Base-by-base conservation (phyloP, 1,140 invertebrate species). In the Agraylea sexmaculata region DNA sequence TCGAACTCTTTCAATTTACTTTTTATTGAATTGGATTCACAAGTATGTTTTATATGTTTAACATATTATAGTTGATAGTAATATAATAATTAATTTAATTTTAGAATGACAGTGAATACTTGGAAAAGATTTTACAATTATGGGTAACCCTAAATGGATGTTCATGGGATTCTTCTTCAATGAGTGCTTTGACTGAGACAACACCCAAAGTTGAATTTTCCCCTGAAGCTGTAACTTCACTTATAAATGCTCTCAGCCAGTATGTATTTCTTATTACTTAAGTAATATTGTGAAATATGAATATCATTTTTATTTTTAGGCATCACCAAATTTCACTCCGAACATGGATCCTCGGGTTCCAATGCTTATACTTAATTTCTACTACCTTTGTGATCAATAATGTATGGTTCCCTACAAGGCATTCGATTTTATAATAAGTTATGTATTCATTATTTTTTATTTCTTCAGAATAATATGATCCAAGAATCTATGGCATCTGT, bases 61-160 rank as follows among this genome's bases (percentile, higher is more conserved):
- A 30, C 4, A 39, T 13, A 40, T 39, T 39, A 4, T 17, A 12
- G 17, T 29, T 12, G 13, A 15, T 18, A 21, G 15, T 10, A 37
- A 18, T 7, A 21, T 7, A 28, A 13, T 37, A 16, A 40, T 21
- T 65, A 45, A 37, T 44, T 37, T n/a, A 13, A 22, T 34, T 53
- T 4, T 53, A 72, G 58, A 59, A 67, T 53, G 66, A 71, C 32
- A 70, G 68, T 52, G 74, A 74, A 16, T 79, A 80, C 54, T 68
- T 88, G 53, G 85, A 90, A 59, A 73, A 83, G 49, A 73, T 87
- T 27, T 62, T 90, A 4, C 80, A 87, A 39, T 64, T 88, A 40
- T 90, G 87, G 87, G 65, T 89, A 27, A 87, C 82, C 1, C 58
- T 89, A 29, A 88, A 86, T 56, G 69, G 74, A 46, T 68, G 59